phyloP scores from a whole-genome alignment of 2,797 vertebrate genomes.

The Pogoniulus pusillus region DNA sequence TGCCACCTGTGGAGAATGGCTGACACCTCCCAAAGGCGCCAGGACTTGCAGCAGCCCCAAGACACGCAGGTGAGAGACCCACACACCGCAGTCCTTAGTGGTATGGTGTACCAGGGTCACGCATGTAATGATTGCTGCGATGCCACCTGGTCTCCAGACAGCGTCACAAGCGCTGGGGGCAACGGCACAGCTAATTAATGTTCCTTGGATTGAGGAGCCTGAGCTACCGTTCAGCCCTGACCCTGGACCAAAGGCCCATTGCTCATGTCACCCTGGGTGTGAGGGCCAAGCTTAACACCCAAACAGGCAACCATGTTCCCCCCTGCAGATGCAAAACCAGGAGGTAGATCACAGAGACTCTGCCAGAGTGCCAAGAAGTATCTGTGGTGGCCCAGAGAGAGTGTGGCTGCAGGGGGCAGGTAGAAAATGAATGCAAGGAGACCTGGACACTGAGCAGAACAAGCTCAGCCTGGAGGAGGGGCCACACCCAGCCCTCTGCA shows the following conservation, averaged over 20 bases:
- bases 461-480: neutral
- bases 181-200: neutral
- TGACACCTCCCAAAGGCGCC: neutral
- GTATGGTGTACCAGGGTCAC: neutral
- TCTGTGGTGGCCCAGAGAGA: neutral
- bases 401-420: neutral
- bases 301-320: rapidly evolving
- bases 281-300: rapidly evolving
- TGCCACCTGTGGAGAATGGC: neutral
- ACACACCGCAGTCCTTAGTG: rapidly evolving
- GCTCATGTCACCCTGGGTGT: neutral
- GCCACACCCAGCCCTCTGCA: neutral
- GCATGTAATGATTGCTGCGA: neutral
- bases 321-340: neutral
- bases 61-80: rapidly evolving
- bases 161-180: neutral
- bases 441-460: neutral
- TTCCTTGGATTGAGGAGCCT: neutral
- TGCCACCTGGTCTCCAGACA: neutral
- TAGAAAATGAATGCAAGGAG: neutral
- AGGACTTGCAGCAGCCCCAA: neutral
- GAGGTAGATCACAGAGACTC: neutral
- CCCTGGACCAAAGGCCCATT: neutral
- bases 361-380: neutral
- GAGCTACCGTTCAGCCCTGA: neutral